phyloP scores from a whole-genome alignment of 2,888 invertebrate species.

The Odontothrips loti region DNA sequence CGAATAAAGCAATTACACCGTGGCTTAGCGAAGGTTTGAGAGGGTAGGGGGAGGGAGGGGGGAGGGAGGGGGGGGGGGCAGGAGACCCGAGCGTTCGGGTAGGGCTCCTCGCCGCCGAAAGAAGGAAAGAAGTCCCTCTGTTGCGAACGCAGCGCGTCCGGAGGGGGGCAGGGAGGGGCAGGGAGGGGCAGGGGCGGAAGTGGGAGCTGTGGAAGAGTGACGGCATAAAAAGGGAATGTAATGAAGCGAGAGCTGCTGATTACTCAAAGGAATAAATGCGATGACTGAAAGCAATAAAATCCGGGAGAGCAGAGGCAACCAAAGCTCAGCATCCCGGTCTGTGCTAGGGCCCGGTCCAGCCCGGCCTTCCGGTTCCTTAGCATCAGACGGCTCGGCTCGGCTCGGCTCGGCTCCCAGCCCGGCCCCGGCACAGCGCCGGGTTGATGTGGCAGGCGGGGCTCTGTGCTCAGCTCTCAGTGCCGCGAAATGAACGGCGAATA shows the following conservation, averaged over 20 bases:
- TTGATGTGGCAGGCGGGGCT: too few species aligned
- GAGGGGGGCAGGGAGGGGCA: not conserved
- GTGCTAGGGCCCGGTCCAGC: not conserved
- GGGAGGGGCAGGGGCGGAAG: not conserved
- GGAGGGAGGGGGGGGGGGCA: not conserved
- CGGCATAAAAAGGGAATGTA: constrained; percentile 8
- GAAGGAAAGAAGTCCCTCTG: not conserved
- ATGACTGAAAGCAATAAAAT: constrained; percentile 11
- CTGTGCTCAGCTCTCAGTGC: too few species aligned
- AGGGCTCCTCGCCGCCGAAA: not conserved
- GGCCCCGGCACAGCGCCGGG: too few species aligned
- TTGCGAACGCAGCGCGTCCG: not conserved
- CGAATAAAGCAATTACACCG: too few species aligned
- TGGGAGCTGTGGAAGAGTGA: not conserved
- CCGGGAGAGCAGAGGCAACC: not conserved
- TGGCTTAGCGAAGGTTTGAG: too few species aligned
- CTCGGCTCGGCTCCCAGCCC: too few species aligned
- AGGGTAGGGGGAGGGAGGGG: not conserved
- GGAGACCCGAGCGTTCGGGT: not conserved
- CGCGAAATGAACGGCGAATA: too few species aligned
- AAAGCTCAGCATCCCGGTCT: not conserved
- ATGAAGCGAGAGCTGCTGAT: constrained; percentile 11
- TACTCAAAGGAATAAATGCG: constrained; percentile 6
- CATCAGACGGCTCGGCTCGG: not conserved
- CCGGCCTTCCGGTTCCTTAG: not conserved